Base-by-base conservation (phyloP, 2,888 invertebrate genomes). In the Meliscaeva auricollis region DNA sequence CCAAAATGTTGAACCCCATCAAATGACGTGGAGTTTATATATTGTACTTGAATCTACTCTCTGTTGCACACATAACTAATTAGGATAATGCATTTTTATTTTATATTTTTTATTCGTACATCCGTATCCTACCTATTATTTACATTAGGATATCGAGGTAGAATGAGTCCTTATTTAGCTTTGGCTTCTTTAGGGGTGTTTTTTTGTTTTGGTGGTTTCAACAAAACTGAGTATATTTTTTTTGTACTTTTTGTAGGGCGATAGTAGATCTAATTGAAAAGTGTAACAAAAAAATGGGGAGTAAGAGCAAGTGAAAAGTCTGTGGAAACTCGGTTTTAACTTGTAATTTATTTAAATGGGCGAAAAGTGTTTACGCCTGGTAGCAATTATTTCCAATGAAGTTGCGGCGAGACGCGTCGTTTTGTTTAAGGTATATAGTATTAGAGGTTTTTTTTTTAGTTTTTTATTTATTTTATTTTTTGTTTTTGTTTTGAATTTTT, bases 291-390 rank as follows among this genome's bases (percentile, higher is more conserved):
- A n/a, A n/a, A n/a, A 66, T 41, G 44, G 26, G 32, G 13, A 32
- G 41, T 13, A 4, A n/a, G 26, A 35, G 17, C 2, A 8, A 46
- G 7, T 7, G 17, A 46, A 17, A 38, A 17, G 58, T 58, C 58
- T 58, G 58, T 30, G 69, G 70, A 69, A 79, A 73, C 76, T 85
- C 66, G 70, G 81, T 76, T 77, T 85, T 85, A 76, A 85, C 85
- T 85, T 77, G 76, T 85, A 85, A 85, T 85, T 85, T 85, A 85
- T 85, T 85, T 85, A 85, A 85, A 85, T 85, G 81, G 76, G 76
- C 81, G 85, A 85, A 85, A 85, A 85, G 85, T 85, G 85, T 76
- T 85, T 77, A 81, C 81, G 81, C 76, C 76, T 85, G 85, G 85
- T 81, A 72, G 85, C 81, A 85, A 85, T 85, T 85, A 85, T 85